Conservation (phyloP, 2,113 vertebrate genomes). For the Lipophrys pholis region DNA sequence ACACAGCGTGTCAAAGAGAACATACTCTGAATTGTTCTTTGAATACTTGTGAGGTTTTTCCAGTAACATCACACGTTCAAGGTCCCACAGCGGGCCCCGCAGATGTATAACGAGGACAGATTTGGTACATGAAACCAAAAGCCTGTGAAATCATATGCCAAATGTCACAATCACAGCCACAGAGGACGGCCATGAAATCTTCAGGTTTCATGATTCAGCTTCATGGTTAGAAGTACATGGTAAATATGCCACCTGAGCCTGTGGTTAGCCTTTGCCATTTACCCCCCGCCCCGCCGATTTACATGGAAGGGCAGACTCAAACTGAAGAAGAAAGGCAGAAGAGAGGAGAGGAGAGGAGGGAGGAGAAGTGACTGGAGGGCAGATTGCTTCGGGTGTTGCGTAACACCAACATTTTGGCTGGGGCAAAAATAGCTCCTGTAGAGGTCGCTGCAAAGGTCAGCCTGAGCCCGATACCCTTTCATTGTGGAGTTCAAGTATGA, state of each 20-base stretch:
- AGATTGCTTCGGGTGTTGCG: slow-evolving; percentile 72
- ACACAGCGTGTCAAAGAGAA: background rate
- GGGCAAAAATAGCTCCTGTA: slow-evolving; percentile 77
- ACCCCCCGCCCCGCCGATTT: slow-evolving; percentile 15
- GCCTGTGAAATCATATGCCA: slow-evolving; percentile 15
- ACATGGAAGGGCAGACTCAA: slow-evolving; percentile 30
- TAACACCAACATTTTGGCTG: slow-evolving; percentile 77
- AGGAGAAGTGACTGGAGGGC: slow-evolving; percentile 24
- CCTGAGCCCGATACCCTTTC: slow-evolving; percentile 63
- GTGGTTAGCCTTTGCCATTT: slow-evolving; percentile 79
- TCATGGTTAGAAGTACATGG: slow-evolving; percentile 21
- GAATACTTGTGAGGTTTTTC: background rate
- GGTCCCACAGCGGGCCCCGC: background rate
- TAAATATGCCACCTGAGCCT: slow-evolving; percentile 68
- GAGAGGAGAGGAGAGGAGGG: slow-evolving; percentile 16
- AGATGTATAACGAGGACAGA: background rate
- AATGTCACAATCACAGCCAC: slow-evolving; percentile 30
- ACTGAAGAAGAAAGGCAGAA: slow-evolving; percentile 26
- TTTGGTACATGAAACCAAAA: slow-evolving; percentile 18
- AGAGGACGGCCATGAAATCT: too few species aligned
- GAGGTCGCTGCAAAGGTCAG: slow-evolving; percentile 82
- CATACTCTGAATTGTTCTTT: background rate
- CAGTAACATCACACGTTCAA: background rate
- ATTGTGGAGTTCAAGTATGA: slow-evolving; percentile 54
- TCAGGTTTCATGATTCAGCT: slow-evolving; percentile 36